A percentile compares a stretch with the other conserved stretches of the same genome.
These are phyloP conservation scores for Stenopsyche tienmushanensis DNA, from an alignment of 1,140 invertebrate species.

Conservation along the genomic window DNA sequence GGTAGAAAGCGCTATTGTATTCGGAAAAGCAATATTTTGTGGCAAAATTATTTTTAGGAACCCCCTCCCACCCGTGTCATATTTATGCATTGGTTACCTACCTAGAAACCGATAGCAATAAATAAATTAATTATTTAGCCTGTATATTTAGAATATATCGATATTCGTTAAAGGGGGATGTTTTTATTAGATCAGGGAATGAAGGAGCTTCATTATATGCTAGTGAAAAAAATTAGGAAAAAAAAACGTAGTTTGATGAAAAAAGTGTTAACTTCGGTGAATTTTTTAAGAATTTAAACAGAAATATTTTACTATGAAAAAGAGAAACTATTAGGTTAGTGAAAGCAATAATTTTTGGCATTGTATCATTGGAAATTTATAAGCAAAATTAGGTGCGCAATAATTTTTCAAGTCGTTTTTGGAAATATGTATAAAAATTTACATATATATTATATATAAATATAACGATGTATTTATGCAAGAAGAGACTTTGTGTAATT, in stretches of 20 bases:
- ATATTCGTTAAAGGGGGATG: neutral
- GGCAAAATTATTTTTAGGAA: neutral
- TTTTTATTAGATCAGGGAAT: neutral
- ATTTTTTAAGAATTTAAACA: neutral
- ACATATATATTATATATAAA: neutral
- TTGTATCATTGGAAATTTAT: constrained; percentile 3
- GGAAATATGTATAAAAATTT: neutral
- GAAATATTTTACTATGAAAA: constrained; percentile 10
- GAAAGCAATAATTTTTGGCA: constrained; percentile 39
- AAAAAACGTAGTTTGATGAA: constrained; percentile 1
- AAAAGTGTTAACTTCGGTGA: constrained; percentile 9
- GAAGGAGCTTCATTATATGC: constrained; percentile 16
- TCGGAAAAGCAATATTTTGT: constrained; percentile 16
- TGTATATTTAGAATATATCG: neutral
- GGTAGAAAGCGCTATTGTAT: too few species aligned
- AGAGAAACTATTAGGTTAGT: constrained; percentile 4
- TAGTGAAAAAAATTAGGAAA: neutral
- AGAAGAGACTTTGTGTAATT: too few species aligned
- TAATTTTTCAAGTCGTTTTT: constrained; percentile 33
- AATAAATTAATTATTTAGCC: neutral
- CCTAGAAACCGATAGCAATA: neutral
- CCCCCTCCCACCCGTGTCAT: neutral
- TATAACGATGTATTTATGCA: too few species aligned
- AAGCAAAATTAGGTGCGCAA: constrained; percentile 35
- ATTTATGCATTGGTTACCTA: neutral